Base-by-base conservation (phyloP, 92 coral and sea anemone species). In the Desmophyllum pertusum region DNA sequence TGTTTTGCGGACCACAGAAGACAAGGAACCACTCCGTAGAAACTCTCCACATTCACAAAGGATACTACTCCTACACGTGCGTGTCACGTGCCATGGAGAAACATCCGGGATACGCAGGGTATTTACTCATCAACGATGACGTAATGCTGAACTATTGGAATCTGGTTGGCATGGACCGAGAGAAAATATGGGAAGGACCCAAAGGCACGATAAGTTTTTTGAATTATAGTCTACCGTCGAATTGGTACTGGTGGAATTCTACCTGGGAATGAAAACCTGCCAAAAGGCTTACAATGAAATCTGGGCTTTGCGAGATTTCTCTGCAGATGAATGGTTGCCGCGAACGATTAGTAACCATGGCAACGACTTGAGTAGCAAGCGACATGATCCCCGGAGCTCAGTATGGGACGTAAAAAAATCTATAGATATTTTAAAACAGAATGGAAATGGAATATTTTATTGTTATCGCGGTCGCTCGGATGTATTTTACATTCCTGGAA, bases 211-310 rank as follows among this genome's bases (percentile, higher is more conserved):
- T 85, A 40, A 36, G 65, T 14, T 91, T 88, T 38, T 66, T 69
- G 14, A 91, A 92, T 41, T 88, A 83, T 63, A 75, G 66, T 33
- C 83, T 88, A 6, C 88, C 91, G 6, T 63, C 63, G 10, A 80
- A 83, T 61, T 95, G 98, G 98, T 94, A 89, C 66, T 95, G 97
- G 97, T 95, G 98, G 98, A 86, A 86, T 25, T 83, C 93, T 0
- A 81, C 90, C 0, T 93, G 96, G 91, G 98, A 14, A 80, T 88
- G 53, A 37, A 75, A 31, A 85, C 88, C 46, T 95, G 98, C 68
- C 96, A 91, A 80, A 93, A 91, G 52, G 91, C 98, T 27, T 93
- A 40, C 48, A 36, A 93, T 52, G 96, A 95, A 70, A 86, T 95
- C 59, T 81, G 91, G 93, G 82, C 76, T 11, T 80, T 91, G n/a